These are phyloP conservation scores for Adelges cooleyi DNA, from an alignment of 1,140 invertebrate genomes.

Conservation along the genomic window DNA sequence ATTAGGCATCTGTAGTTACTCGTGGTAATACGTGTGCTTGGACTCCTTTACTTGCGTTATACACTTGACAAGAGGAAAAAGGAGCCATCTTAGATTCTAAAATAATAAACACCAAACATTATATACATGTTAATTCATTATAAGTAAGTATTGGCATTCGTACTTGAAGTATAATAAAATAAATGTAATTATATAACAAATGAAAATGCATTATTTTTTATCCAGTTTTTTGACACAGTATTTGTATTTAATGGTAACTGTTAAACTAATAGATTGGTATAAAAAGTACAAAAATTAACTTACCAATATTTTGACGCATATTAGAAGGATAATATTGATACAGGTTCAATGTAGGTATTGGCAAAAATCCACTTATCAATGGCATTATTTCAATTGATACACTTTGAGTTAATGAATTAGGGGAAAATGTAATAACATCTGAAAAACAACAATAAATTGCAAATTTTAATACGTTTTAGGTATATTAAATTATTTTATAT, in stretches of 20 bases:
- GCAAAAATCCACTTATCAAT: slow-evolving; percentile 73
- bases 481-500: too few relatives aligned
- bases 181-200: too few relatives aligned
- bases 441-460: background rate
- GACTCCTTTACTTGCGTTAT: slow-evolving; percentile 73
- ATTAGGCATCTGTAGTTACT: background rate
- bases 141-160: too few relatives aligned
- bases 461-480: too few relatives aligned
- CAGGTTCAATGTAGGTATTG: slow-evolving; percentile 74
- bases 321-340: slow-evolving; percentile 81
- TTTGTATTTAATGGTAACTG: too few relatives aligned
- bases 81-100: slow-evolving; percentile 56
- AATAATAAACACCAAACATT: slow-evolving; percentile 21
- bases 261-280: too few relatives aligned
- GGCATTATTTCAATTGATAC: slow-evolving; percentile 84
- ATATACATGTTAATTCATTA: too few relatives aligned
- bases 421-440: slow-evolving; percentile 19
- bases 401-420: slow-evolving; percentile 11
- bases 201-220: too few relatives aligned
- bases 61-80: slow-evolving; percentile 75
- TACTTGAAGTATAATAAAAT: too few relatives aligned
- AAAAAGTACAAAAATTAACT: slow-evolving; percentile 31
- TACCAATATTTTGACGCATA: slow-evolving; percentile 46
- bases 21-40: slow-evolving; percentile 73
- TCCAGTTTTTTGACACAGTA: too few relatives aligned